These are phyloP conservation scores for Melinaea menophilus DNA, from an alignment of 2,888 invertebrate genomes.

Conservation along the genomic window DNA sequence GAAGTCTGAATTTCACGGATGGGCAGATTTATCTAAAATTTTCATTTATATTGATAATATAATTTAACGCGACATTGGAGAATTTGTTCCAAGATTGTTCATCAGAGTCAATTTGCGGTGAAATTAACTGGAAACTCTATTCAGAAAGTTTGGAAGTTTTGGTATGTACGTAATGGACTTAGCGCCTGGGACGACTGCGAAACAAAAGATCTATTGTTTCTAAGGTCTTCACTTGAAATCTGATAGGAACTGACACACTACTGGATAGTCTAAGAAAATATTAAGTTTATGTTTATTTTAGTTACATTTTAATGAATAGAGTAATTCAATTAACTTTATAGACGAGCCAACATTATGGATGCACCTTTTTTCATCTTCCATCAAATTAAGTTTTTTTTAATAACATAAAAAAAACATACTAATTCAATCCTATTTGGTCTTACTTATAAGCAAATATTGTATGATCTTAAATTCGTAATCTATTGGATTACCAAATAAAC, in stretches of 20 bases:
- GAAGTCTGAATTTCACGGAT: neutral
- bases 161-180: constrained; percentile 59
- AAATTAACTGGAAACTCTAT: constrained; percentile 63
- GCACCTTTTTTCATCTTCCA: too few species aligned
- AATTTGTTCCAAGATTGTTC: constrained; percentile 26
- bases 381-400: too few species aligned
- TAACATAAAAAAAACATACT: too few species aligned
- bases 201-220: constrained; percentile 52
- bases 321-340: too few species aligned
- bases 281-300: neutral
- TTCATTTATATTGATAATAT: constrained; percentile 14
- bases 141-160: constrained; percentile 58
- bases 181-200: constrained; percentile 38
- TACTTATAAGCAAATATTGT: too few species aligned
- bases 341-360: too few species aligned
- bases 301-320: too few species aligned
- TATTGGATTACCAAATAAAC: too few species aligned
- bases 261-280: neutral
- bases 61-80: constrained; percentile 19
- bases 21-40: neutral
- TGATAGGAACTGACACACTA: constrained; percentile 14
- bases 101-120: constrained; percentile 51
- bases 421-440: too few species aligned
- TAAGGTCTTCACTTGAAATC: constrained; percentile 18
- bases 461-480: too few species aligned